A percentile compares a stretch with the other conserved stretches of the same genome.
These are phyloP conservation scores for Hyla sarda DNA, from an alignment of 2,113 vertebrate genomes.

Conservation along the genomic window DNA sequence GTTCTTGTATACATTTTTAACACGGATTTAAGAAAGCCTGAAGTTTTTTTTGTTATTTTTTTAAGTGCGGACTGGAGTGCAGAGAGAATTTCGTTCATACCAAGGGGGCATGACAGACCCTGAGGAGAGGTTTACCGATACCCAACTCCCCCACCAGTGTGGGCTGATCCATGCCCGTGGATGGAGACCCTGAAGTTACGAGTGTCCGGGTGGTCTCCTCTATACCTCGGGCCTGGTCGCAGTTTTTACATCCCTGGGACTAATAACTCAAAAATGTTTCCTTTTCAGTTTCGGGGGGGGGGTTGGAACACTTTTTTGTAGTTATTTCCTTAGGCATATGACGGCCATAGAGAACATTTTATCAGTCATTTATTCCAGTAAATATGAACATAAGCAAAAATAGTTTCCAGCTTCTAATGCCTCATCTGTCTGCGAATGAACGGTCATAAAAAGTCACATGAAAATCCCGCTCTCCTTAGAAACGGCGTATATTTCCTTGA, in stretches of 20 bases:
- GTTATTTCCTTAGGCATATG: background rate
- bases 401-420: background rate
- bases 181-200: background rate
- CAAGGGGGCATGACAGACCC: too few species aligned
- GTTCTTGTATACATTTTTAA: too few species aligned
- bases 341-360: background rate
- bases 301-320: background rate
- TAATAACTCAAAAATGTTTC: background rate
- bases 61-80: too few species aligned
- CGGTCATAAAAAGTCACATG: conserved; percentile 14
- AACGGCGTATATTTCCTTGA: background rate
- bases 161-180: background rate
- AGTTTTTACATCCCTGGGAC: background rate
- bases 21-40: too few species aligned
- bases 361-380: conserved; percentile 12
- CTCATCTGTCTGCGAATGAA: conserved; percentile 3
- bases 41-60: too few species aligned
- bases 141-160: background rate
- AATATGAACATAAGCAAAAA: conserved; percentile 13
- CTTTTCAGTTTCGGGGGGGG: background rate
- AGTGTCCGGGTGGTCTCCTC: background rate
- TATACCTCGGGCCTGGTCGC: background rate
- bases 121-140: background rate
- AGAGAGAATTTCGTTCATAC: too few species aligned
- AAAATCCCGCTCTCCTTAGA: conserved; percentile 14